Conservation (phyloP, 2,888 invertebrate genomes). For the Neoascia interrupta region DNA sequence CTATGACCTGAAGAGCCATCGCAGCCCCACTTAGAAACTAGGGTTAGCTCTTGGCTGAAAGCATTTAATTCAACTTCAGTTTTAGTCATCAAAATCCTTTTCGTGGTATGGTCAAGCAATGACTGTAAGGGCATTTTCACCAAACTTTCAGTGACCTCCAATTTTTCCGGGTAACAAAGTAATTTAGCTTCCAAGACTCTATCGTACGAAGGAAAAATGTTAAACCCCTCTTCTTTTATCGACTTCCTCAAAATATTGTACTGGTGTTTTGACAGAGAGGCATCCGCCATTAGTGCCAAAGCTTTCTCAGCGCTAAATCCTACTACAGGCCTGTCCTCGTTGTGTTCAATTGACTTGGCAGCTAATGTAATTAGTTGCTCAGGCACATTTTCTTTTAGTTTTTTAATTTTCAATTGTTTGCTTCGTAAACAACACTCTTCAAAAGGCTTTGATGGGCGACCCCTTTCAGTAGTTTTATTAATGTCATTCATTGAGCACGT, state of each 20-base stretch:
- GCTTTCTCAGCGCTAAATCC: background rate
- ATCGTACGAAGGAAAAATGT: slow-evolving; percentile 5
- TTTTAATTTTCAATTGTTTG: slow-evolving; percentile 11
- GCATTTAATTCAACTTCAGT: slow-evolving; percentile 7
- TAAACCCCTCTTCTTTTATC: slow-evolving; percentile 3
- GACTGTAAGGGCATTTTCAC: slow-evolving; percentile 8
- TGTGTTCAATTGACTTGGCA: slow-evolving; percentile 4
- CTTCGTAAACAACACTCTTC: slow-evolving; percentile 10
- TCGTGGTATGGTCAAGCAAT: slow-evolving; percentile 5
- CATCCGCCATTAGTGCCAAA: slow-evolving; percentile 5
- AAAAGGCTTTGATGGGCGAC: slow-evolving; percentile 20
- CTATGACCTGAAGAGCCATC: slow-evolving; percentile 16
- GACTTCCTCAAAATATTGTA: background rate
- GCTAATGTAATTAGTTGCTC: slow-evolving; percentile 3
- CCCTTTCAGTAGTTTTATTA: background rate
- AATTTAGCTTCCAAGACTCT: slow-evolving; percentile 4
- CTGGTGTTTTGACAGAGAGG: slow-evolving; percentile 14
- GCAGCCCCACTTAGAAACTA: slow-evolving; percentile 7
- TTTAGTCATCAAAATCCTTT: slow-evolving; percentile 3
- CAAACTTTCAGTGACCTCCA: slow-evolving; percentile 6
- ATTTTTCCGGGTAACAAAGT: slow-evolving; percentile 9
- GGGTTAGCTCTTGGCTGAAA: background rate
- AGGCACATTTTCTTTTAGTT: slow-evolving; percentile 11
- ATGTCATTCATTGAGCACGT: slow-evolving; percentile 12
- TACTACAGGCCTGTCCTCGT: slow-evolving; percentile 4